A percentile compares a stretch with the other conserved stretches of the same genome.
phyloP scores from a whole-genome alignment of 2,888 invertebrate genomes.

The Dicyrtoma fusca region DNA sequence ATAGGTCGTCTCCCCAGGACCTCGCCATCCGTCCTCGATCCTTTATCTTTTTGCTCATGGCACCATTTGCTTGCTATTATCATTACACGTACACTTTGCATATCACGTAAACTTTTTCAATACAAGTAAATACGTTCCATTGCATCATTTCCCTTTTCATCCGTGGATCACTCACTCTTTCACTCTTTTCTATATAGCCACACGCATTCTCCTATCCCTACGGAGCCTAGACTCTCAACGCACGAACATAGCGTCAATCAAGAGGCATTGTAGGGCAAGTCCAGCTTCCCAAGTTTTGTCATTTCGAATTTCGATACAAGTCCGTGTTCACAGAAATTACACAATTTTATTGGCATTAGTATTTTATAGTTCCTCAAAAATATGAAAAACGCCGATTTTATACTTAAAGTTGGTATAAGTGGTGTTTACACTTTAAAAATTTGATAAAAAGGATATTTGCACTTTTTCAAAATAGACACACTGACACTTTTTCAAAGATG shows the following conservation, averaged over 20 bases:
- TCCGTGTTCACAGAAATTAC: too few species aligned
- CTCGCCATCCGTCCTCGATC: slow-evolving; percentile 34
- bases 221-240: slow-evolving; percentile 19
- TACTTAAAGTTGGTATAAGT: too few species aligned
- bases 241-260: neutral
- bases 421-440: too few species aligned
- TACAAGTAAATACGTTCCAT: slow-evolving; percentile 27
- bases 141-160: slow-evolving; percentile 22
- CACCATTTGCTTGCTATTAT: slow-evolving; percentile 30
- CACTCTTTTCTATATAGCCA: slow-evolving; percentile 20
- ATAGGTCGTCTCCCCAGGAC: slow-evolving; percentile 34
- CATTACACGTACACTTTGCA: slow-evolving; percentile 19
- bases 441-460: too few species aligned
- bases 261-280: too few species aligned
- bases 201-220: slow-evolving; percentile 9
- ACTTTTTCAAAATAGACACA: too few species aligned
- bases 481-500: too few species aligned
- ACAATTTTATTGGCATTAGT: too few species aligned
- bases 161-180: slow-evolving; percentile 25
- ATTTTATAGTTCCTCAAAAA: too few species aligned
- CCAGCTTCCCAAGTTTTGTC: too few species aligned
- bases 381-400: too few species aligned
- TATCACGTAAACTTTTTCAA: slow-evolving; percentile 18
- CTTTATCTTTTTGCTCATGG: slow-evolving; percentile 37
- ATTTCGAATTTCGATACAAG: too few species aligned